phyloP scores from a whole-genome alignment of 1,140 invertebrate species.

The Drosophila nebulosa region DNA sequence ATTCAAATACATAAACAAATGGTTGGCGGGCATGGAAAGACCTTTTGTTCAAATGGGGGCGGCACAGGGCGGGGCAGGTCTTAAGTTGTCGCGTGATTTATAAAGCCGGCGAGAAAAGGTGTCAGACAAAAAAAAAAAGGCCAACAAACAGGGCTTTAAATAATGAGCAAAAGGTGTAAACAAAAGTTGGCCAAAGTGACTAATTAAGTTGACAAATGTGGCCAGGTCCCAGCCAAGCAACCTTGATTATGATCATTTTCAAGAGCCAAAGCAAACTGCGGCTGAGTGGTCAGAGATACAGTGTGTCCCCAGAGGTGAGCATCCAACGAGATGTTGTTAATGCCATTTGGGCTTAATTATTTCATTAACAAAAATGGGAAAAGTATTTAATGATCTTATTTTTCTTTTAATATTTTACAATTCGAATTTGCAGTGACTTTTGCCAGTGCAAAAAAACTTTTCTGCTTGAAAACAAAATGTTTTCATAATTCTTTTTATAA shows the following conservation, averaged over 20 bases:
- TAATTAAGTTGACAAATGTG: constrained; percentile 76
- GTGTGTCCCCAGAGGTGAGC: neutral
- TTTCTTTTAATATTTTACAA: no score
- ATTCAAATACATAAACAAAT: no score
- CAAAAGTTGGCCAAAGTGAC: constrained; percentile 37
- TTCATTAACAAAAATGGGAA: neutral
- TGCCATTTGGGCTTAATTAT: neutral
- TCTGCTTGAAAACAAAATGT: no score
- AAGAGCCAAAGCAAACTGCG: neutral
- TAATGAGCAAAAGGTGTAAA: constrained; percentile 71
- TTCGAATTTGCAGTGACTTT: no score
- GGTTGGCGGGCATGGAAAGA: no score
- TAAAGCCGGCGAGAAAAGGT: constrained; percentile 27
- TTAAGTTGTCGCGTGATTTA: constrained; percentile 34
- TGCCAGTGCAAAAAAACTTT: no score
- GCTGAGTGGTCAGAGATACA: neutral
- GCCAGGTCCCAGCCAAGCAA: neutral
- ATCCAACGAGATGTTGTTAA: neutral
- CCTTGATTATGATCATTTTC: constrained; percentile 10
- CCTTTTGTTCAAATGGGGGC: neutral
- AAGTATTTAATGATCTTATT: neutral
- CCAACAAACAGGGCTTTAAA: constrained; percentile 39
- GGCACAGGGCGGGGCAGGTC: neutral
- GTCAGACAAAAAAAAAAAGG: constrained; percentile 42
- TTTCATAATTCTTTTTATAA: no score